Conservation (phyloP, 2,113 vertebrate species). For the Poicephalus gulielmi region DNA sequence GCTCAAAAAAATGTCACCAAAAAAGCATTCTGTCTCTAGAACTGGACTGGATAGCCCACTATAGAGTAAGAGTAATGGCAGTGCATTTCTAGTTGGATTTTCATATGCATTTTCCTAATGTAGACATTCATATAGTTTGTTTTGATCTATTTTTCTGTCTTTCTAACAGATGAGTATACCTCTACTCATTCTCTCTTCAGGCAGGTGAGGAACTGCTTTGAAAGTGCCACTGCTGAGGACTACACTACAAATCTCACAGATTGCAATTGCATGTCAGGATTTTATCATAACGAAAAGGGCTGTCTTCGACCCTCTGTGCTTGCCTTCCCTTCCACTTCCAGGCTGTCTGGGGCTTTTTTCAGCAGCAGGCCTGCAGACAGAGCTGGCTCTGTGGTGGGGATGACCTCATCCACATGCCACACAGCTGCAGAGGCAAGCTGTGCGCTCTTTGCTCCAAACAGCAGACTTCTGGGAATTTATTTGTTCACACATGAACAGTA, state of each 20-base stretch:
- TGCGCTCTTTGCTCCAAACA: background rate
- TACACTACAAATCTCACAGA: background rate
- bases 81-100: background rate
- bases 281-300: background rate
- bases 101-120: background rate
- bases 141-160: background rate
- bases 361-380: conserved; percentile 27
- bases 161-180: background rate
- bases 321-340: conserved; percentile 12
- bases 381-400: conserved; percentile 29
- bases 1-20: background rate
- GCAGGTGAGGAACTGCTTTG: background rate
- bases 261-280: background rate
- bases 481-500: conserved; percentile 50
- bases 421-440: conserved; percentile 44
- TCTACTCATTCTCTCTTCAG: background rate
- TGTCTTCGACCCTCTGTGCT: background rate
- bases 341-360: conserved; percentile 18
- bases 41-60: background rate
- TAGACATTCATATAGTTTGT: background rate
- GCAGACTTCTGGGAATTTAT: conserved; percentile 30
- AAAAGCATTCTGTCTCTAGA: background rate
- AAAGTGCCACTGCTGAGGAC: background rate
- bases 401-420: conserved; percentile 49
- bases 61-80: background rate